Base-by-base conservation (phyloP, 2,888 invertebrate genomes). In the Agapetus fuscipes region DNA sequence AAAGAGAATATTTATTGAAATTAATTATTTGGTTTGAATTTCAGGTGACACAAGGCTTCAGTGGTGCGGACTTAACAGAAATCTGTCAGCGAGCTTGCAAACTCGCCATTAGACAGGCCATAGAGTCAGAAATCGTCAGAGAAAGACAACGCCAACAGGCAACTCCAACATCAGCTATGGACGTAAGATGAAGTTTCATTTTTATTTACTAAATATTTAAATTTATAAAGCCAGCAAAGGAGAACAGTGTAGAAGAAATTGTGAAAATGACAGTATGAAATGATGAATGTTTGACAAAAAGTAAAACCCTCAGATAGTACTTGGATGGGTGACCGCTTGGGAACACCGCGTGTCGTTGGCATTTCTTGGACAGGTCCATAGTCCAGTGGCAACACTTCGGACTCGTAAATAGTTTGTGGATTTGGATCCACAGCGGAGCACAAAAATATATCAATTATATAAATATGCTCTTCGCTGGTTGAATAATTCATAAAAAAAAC, bases 31-130 rank as follows among this genome's bases (percentile, higher is more conserved):
- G 20, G 4, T 20, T 20, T 4, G 4, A 6, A 4, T 20, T 16
- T 0, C 55, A 68, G 69, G 68, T 70, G 56, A 91, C 94, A 26
- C 86, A 91, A 58, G 95, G 96, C 14, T 99, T 97, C 73, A 95
- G 95, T 41, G 98, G 98, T 47, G 98, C 98, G 46, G 98, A 98
- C 65, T 71, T 99, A 61, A 98, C 97, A 9, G 98, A 99, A 75
- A 93, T 99, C 57, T 98, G 98, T 66, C 98, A 99, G 68, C 81
- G 98, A 50, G 97, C 98, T 27, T 97, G 97, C 67, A 99, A 99
- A 68, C 74, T 97, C 55, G 98, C 97, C 51, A 99, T 99, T 68
- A 79, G 98, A 37, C 95, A 98, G 62, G 86, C 89, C 54, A 98
- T 98, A 61, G 97, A 99, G 69, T 79, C 85, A 2, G 98, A 98